phyloP scores from a whole-genome alignment of 2,888 invertebrate genomes.

The Hoplodrina blanda region DNA sequence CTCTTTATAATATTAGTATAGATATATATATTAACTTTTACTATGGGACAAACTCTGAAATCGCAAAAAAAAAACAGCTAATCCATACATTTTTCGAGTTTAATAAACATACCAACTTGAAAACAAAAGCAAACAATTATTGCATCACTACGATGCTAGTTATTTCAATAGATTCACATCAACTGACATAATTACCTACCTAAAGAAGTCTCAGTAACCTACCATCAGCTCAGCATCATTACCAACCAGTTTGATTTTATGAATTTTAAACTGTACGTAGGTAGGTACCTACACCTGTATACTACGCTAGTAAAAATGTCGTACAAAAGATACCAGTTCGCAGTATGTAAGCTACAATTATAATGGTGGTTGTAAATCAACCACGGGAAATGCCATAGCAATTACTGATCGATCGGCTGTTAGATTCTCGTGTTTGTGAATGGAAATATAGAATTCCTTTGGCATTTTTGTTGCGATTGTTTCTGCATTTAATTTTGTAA shows the following conservation, averaged over 20 bases:
- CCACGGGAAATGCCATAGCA: slow-evolving; percentile 75
- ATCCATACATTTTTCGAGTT: too few relatives aligned
- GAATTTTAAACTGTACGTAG: slow-evolving; percentile 39
- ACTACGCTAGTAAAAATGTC: slow-evolving; percentile 51
- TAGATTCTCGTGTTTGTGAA: slow-evolving; percentile 60
- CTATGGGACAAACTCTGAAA: too few relatives aligned
- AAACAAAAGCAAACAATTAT: background rate
- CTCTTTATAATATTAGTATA: too few relatives aligned
- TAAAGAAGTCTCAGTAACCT: slow-evolving; percentile 33
- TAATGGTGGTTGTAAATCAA: slow-evolving; percentile 70
- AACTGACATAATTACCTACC: slow-evolving; percentile 42
- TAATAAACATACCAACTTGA: too few relatives aligned
- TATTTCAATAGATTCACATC: slow-evolving; percentile 16
- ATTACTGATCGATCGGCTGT: slow-evolving; percentile 75
- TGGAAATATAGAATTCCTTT: slow-evolving; percentile 40
- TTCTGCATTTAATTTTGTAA: slow-evolving; percentile 8
- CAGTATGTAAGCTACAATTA: slow-evolving; percentile 70
- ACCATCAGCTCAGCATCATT: slow-evolving; percentile 36
- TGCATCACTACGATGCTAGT: background rate
- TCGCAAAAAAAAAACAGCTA: too few relatives aligned
- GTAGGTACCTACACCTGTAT: slow-evolving; percentile 16
- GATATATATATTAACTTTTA: too few relatives aligned
- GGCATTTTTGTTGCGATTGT: slow-evolving; percentile 21
- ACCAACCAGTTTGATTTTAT: slow-evolving; percentile 24
- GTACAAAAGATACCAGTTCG: slow-evolving; percentile 50